Evolutionary conservation across 2,888 invertebrate genomes (phyloP), one percentile per base, ranked within the genome.

Genomic region (Eremobia ochroleuca): DNA sequence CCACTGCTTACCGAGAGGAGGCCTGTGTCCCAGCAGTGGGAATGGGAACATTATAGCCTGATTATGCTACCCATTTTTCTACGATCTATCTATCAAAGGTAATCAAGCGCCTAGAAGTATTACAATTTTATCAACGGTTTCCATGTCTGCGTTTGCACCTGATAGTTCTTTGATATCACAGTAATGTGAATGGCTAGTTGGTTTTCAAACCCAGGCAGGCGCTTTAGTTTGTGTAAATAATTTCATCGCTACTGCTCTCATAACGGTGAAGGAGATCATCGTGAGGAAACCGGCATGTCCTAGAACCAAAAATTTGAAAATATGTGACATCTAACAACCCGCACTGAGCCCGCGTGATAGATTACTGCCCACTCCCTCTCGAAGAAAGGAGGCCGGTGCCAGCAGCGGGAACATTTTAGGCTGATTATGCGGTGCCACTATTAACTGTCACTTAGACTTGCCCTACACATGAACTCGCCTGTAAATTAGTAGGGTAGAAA

Each of bases 201-300:
- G 31, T n/a, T 64, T 28, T 8, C 15, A 18, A n/a, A n/a, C n/a
- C n/a, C n/a, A n/a, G n/a, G n/a, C n/a, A 76, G 76, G 76, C 43
- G 64, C 55, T 61, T n/a, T 2, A n/a, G 18, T 66, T 66, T 25
- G n/a, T n/a, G n/a, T n/a, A n/a, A n/a, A n/a, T n/a, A n/a, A n/a
- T n/a, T n/a, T n/a, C n/a, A n/a, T n/a, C n/a, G n/a, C n/a, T n/a
- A n/a, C n/a, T n/a, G n/a, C n/a, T n/a, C n/a, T n/a, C n/a, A n/a
- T n/a, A n/a, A n/a, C n/a, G n/a, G n/a, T n/a, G n/a, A n/a, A n/a
- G n/a, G n/a, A n/a, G n/a, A n/a, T n/a, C n/a, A n/a, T n/a, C n/a
- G n/a, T n/a, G n/a, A n/a, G n/a, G n/a, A n/a, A n/a, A n/a, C n/a
- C n/a, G n/a, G n/a, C n/a, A n/a, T n/a, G n/a, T n/a, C n/a, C n/a